phyloP scores from a whole-genome alignment of 2,888 invertebrate genomes.

The Polyploca ridens region DNA sequence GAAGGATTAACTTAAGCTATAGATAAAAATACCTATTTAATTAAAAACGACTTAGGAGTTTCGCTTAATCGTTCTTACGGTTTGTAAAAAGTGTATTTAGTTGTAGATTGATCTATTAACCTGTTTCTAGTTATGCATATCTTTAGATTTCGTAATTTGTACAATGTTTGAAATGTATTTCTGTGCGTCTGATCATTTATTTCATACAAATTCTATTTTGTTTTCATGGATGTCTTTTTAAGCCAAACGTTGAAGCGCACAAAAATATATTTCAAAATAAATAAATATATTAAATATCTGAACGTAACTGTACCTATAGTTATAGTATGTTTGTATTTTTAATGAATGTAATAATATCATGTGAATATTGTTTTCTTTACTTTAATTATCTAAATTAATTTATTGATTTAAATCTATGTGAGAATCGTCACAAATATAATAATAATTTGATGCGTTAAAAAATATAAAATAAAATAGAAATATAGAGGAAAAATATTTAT shows the following conservation, averaged over 20 bases:
- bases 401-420: conserved; percentile 19
- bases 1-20: conserved; percentile 42
- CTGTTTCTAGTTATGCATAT: conserved; percentile 83
- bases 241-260: conserved; percentile 30
- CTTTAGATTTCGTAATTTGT: conserved; percentile 76
- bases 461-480: background rate
- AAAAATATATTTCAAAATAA: conserved; percentile 51
- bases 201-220: conserved; percentile 22
- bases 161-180: conserved; percentile 43
- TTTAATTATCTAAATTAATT: conserved; percentile 35
- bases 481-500: conserved; percentile 4
- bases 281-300: conserved; percentile 50
- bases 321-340: conserved; percentile 60
- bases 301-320: conserved; percentile 57
- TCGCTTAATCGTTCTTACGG: conserved; percentile 75
- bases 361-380: conserved; percentile 56
- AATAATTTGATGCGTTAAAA: conserved; percentile 8
- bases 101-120: conserved; percentile 79
- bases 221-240: conserved; percentile 18
- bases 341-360: conserved; percentile 43
- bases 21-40: conserved; percentile 66
- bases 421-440: conserved; percentile 14
- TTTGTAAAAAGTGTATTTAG: conserved; percentile 84
- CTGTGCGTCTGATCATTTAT: conserved; percentile 24
- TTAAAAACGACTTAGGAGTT: conserved; percentile 67